These are phyloP conservation scores for Spodoptera exigua DNA, from an alignment of 2,888 invertebrate genomes.

Conservation along the genomic window DNA sequence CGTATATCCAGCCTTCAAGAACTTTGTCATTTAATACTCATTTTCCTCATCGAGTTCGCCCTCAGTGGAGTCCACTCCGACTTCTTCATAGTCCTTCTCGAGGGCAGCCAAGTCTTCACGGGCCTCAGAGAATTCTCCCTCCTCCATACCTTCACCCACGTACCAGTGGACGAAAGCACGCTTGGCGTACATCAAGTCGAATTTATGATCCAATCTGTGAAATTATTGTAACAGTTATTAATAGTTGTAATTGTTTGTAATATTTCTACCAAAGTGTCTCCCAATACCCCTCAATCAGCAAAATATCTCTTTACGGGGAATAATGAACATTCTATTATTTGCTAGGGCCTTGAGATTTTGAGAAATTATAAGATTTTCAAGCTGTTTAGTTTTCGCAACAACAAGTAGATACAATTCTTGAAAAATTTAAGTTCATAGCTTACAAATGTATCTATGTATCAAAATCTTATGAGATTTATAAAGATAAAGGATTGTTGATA, in stretches of 20 bases:
- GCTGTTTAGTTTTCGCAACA: no score
- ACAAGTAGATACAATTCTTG: no score
- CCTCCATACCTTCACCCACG: constrained; percentile 96
- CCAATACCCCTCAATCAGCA: no score
- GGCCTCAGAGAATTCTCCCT: constrained; percentile 96
- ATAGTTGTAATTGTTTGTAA: background rate
- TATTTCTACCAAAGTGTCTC: no score
- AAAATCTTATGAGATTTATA: no score
- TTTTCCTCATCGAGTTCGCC: constrained; percentile 92
- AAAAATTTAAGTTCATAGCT: no score
- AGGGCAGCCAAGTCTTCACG: constrained; percentile 95
- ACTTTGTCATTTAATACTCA: constrained; percentile 88
- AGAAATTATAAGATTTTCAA: no score
- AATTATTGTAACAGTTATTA: constrained; percentile 51
- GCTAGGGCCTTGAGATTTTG: no score
- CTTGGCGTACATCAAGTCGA: constrained; percentile 98
- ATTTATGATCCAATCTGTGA: constrained; percentile 96
- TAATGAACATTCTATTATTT: no score
- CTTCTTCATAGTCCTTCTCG: constrained; percentile 94
- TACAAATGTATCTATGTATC: no score
- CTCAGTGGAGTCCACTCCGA: constrained; percentile 93
- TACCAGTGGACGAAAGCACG: constrained; percentile 99
- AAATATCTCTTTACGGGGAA: no score
- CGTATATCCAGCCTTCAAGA: constrained; percentile 25
- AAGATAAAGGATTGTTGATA: no score